Base-by-base conservation (phyloP, 2,113 vertebrate species). In the Carassius carassius region DNA sequence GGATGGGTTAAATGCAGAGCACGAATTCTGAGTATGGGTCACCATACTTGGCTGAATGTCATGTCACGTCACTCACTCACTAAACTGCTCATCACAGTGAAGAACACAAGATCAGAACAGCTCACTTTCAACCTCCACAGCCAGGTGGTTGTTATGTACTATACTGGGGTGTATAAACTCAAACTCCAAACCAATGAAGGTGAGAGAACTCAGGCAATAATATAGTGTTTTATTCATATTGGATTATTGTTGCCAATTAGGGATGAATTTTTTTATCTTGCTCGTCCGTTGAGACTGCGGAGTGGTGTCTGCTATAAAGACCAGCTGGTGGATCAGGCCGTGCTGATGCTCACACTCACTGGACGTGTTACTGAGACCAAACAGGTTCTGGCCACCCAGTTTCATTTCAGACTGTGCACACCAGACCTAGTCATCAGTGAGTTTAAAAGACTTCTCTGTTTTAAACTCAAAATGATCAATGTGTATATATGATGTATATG, bases 341-440 rank as follows among this genome's bases (percentile, higher is more conserved):
- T 96, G 3, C 93, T 98, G 92, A 95, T 97, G 94, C 93, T 98
- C 37, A 97, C 95, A 0, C 86, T 96, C 44, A 93, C 95, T 0
- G 96, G 95, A 8, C 92, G 94, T 3, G 96, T 98, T 80, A 90
- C 69, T 12, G 93, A 97, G 90, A 97, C 92, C 0, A 91, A 95
- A 74, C 96, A 97, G 90, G 93, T 96, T 79, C 88, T 98, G 41
- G 96, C 95, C 56, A 97, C 95, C 35, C 96, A 97, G 92, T 96
- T 96, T 88, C 95, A 89, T 23, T 97, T 98, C 91, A 93, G 96
- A 25, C 92, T 97, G 83, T 91, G 94, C 0, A 95, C 95, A 3
- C 96, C 97, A 0, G 94, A 96, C 82, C 94, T 98, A 17, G 21
- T 58, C 76, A 84, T 94, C 32, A 92, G 94, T 95, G 63, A 89